Conservation (phyloP, 92 coral and sea anemone genomes). For the Plumapathes pennacea region DNA sequence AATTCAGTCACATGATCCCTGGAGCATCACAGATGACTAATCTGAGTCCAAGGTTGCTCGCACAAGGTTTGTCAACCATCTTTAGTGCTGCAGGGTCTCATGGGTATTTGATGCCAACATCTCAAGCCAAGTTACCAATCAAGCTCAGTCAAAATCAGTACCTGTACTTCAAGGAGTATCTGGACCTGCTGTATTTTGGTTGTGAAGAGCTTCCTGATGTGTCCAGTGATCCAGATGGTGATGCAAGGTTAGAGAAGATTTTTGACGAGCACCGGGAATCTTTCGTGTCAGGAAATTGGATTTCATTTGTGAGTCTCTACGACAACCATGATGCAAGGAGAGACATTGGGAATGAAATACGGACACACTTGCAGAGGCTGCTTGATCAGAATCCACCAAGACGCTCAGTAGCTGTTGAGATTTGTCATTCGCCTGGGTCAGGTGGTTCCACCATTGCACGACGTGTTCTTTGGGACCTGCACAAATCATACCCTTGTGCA, state of each 20-base stretch:
- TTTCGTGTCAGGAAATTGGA: conserved; percentile 74
- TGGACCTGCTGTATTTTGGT: conserved; percentile 66
- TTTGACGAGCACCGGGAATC: conserved; percentile 64
- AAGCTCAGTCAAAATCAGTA: conserved; percentile 55
- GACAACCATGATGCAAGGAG: conserved; percentile 82
- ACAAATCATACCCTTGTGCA: conserved; percentile 80
- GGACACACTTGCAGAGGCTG: conserved; percentile 66
- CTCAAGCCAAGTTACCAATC: conserved; percentile 54
- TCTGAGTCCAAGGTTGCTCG: conserved; percentile 50
- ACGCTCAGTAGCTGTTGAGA: conserved; percentile 66
- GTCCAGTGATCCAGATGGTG: conserved; percentile 38
- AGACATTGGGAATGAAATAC: conserved; percentile 59
- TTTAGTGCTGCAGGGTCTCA: conserved; percentile 17
- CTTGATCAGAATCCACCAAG: conserved; percentile 50
- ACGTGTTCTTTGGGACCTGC: conserved; percentile 89
- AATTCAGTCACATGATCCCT: conserved; percentile 10
- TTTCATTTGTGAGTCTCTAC: conserved; percentile 67
- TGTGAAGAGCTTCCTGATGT: conserved; percentile 59
- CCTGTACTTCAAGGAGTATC: conserved; percentile 59
- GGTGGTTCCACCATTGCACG: conserved; percentile 91
- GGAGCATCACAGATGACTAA: conserved; percentile 25
- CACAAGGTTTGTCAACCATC: conserved; percentile 45
- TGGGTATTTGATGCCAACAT: conserved; percentile 69
- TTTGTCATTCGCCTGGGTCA: conserved; percentile 81
- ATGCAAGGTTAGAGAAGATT: conserved; percentile 22